phyloP scores from a whole-genome alignment of 2,888 invertebrate species.

The Ochropleura leucogaster region DNA sequence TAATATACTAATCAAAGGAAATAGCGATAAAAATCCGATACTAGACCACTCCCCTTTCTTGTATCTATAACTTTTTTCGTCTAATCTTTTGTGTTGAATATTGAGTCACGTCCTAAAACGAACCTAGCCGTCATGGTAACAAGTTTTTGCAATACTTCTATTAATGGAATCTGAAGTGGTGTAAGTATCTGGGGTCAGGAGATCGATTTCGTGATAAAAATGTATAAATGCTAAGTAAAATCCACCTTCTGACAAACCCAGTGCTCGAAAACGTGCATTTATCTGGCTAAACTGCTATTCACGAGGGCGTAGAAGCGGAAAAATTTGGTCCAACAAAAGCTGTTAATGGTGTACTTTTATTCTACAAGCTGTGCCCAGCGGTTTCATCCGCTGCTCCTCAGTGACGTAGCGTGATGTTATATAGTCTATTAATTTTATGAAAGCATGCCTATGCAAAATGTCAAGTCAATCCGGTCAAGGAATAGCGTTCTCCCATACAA shows the following conservation, averaged over 20 bases:
- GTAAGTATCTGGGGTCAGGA: neutral
- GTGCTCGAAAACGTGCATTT: neutral
- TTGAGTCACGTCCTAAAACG: slow-evolving; percentile 48
- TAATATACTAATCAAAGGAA: neutral
- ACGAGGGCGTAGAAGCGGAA: neutral
- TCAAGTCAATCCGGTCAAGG: no score
- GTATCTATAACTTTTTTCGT: slow-evolving; percentile 33
- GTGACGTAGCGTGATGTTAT: no score
- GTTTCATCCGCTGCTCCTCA: no score
- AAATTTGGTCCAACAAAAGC: no score
- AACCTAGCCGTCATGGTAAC: slow-evolving; percentile 1
- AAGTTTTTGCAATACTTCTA: slow-evolving; percentile 29
- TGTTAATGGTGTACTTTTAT: no score
- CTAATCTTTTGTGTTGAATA: slow-evolving; percentile 38
- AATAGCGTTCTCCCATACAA: no score
- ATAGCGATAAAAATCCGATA: slow-evolving; percentile 1
- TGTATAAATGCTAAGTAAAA: neutral
- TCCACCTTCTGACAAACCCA: neutral
- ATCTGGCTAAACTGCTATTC: neutral
- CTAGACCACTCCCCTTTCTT: slow-evolving; percentile 10
- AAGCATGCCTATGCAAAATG: no score
- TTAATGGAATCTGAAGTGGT: slow-evolving; percentile 16
- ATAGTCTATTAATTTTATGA: no score
- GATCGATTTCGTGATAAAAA: slow-evolving; percentile 13
- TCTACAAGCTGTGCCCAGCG: no score